Evolutionary conservation across 2,888 invertebrate genomes (phyloP), one percentile per base, ranked within the genome.

Genomic region (Plemyria rubiginata): DNA sequence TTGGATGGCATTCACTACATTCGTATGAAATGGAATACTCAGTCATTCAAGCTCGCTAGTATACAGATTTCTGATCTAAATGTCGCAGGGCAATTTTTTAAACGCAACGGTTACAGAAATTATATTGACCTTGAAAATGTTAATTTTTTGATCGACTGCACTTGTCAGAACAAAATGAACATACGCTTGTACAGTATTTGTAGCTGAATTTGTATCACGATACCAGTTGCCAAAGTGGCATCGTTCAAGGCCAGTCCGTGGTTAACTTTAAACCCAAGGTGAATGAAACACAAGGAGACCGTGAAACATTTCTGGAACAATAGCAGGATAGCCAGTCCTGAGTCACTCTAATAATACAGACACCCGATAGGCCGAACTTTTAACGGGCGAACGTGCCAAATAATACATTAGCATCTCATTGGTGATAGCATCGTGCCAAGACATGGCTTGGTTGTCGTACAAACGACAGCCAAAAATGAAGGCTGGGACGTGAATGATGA

Each of bases 401-500:
- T 86, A 85, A 88, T 87, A 88, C 88, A 90, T 90, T 90, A 91
- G 80, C 87, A 87, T 88, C 85, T 84, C 82, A 86, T 89, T 87
- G 81, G 78, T 75, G 82, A 88, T 85, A 82, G 66, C 78, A 80
- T 81, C 83, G 75, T 80, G 86, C 84, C 85, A 86, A 84, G 73
- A 72, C 72, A 73, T 77, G 76, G 68, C 75, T 75, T 74, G 77
- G 76, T 72, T 80, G 79, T 78, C 72, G 71, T 73, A 79, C 81
- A 75, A 77, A 77, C 66, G 68, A 73, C 70, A 70, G 63, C 68
- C 72, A 66, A 73, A 73, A 67, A 77, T 70, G 68, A 72, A 72
- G 65, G 76, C 77, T 78, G 71, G 50, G 41, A 51, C 63, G 62
- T 46, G 54, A 76, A 78, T 81, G 77, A 79, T 78, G 78, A 78